These are phyloP conservation scores for Thermophis baileyi DNA, from an alignment of 2,113 vertebrate genomes.

Conservation along the genomic window DNA sequence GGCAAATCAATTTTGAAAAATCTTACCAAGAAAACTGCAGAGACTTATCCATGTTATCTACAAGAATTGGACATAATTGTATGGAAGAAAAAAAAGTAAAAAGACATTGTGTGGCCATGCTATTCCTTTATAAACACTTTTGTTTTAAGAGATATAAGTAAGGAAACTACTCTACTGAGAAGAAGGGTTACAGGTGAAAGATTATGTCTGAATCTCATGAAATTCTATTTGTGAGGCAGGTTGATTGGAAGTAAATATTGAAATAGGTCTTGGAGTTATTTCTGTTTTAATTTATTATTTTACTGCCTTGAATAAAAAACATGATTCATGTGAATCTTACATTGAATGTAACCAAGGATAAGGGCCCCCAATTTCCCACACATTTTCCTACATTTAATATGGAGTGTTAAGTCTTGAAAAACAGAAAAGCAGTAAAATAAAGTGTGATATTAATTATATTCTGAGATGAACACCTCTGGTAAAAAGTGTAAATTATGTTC, in stretches of 20 bases:
- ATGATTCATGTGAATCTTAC: neutral
- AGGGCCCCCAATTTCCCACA: neutral
- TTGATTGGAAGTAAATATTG: neutral
- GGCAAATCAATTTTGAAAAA: neutral
- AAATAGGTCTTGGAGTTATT: neutral
- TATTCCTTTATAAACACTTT: neutral
- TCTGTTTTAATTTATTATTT: neutral
- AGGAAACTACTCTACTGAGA: neutral
- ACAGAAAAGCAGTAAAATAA: neutral
- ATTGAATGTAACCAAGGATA: neutral
- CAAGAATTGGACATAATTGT: neutral
- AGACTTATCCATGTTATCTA: neutral
- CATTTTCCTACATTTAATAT: neutral
- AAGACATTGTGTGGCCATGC: neutral
- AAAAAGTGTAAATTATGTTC: neutral
- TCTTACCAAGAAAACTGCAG: neutral
- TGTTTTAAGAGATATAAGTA: neutral
- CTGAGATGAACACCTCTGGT: neutral
- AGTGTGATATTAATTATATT: neutral
- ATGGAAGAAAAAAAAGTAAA: neutral
- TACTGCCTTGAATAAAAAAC: neutral
- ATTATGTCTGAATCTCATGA: neutral
- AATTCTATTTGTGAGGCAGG: neutral
- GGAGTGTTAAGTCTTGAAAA: neutral
- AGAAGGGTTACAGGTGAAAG: neutral